Conservation (phyloP, 2,797 vertebrate genomes). For the Triplophysa bombifrons region DNA sequence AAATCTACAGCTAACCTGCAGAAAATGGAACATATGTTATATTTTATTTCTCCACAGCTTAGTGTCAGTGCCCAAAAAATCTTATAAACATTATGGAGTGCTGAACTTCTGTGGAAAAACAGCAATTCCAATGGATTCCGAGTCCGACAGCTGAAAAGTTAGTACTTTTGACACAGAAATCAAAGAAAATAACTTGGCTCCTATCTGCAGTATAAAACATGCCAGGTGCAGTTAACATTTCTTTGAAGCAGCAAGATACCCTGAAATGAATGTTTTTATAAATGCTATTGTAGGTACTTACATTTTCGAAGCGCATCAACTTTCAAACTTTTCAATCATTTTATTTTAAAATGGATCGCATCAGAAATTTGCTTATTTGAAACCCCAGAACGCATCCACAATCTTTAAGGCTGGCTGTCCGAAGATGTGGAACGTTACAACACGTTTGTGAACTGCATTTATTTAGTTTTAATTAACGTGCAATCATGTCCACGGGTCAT, state of each 20-base stretch:
- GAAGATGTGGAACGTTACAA: neutral
- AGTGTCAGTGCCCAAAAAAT: neutral
- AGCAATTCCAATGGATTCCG: neutral
- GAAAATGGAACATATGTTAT: slow-evolving; percentile 5
- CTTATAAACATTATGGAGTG: neutral
- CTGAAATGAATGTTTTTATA: neutral
- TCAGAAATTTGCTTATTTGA: too few species aligned
- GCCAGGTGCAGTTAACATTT: slow-evolving; percentile 59
- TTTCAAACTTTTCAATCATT: too few species aligned
- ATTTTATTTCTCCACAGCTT: neutral
- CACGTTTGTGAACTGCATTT: neutral
- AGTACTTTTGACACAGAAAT: neutral
- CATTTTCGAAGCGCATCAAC: too few species aligned
- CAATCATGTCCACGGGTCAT: neutral
- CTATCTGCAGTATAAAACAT: slow-evolving; percentile 57
- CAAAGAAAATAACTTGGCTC: slow-evolving; percentile 38
- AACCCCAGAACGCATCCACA: neutral
- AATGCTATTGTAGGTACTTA: neutral
- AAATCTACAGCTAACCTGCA: slow-evolving; percentile 32
- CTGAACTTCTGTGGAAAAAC: neutral
- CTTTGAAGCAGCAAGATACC: slow-evolving; percentile 34
- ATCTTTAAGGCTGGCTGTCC: neutral
- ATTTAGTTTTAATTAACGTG: neutral
- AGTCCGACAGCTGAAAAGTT: neutral
- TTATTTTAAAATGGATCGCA: neutral